phyloP scores from a whole-genome alignment of 2,888 invertebrate species.

The Pecten maximus region DNA sequence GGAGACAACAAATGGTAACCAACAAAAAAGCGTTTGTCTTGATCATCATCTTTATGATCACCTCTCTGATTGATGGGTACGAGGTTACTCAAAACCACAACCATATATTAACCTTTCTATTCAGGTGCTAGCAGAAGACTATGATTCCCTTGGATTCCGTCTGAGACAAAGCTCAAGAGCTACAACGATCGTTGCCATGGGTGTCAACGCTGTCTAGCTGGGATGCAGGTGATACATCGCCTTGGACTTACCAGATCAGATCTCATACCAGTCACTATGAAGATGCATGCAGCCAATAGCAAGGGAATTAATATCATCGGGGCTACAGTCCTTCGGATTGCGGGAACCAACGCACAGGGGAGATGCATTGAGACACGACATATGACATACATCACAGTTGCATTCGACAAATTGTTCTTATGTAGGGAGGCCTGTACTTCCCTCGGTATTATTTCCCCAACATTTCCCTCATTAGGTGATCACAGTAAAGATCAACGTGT shows the following conservation, averaged over 20 bases:
- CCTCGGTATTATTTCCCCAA: conserved; percentile 61
- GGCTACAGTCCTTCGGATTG: conserved; percentile 62
- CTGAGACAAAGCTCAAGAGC: conserved; percentile 37
- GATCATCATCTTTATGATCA: conserved; percentile 65
- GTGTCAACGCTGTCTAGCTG: conserved; percentile 67
- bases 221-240: conserved; percentile 57
- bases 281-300: conserved; percentile 70
- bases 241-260: conserved; percentile 60
- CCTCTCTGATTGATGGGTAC: conserved; percentile 54
- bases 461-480: conserved; percentile 58
- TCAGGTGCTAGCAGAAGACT: conserved; percentile 52
- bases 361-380: too few species aligned
- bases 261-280: conserved; percentile 70
- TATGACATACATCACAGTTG: conserved; percentile 68
- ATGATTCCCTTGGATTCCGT: conserved; percentile 56
- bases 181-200: conserved; percentile 54
- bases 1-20: too few species aligned
- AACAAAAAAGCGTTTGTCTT: conserved; percentile 39
- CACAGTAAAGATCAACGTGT: too few species aligned
- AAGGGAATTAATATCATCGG: conserved; percentile 67
- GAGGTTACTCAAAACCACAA: conserved; percentile 56
- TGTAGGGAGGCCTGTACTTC: conserved; percentile 65
- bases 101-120: conserved; percentile 53
- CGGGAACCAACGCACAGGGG: conserved; percentile 51
- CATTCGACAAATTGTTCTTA: conserved; percentile 65